A percentile compares a stretch with the other conserved stretches of the same genome.
These are phyloP conservation scores for Sturmia bella DNA, from an alignment of 2,888 invertebrate species.

Conservation along the genomic window DNA sequence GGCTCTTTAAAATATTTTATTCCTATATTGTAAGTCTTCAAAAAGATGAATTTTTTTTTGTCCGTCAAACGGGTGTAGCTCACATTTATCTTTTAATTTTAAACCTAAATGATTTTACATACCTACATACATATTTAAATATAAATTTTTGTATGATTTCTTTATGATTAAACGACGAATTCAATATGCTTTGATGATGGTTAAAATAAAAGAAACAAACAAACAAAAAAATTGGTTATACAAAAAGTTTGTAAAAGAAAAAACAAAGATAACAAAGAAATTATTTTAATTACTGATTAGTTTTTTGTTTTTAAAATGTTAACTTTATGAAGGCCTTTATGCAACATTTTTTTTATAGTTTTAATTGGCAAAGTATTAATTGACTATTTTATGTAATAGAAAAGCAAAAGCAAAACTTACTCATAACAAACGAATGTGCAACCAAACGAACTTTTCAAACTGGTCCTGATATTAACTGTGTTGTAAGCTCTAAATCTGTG, in stretches of 20 bases:
- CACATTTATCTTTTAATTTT: constrained; percentile 39
- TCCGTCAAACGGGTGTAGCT: constrained; percentile 65
- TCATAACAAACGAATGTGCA: no score
- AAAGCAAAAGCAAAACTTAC: no score
- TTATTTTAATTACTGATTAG: constrained; percentile 31
- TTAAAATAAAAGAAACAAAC: constrained; percentile 71
- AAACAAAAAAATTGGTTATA: constrained; percentile 48
- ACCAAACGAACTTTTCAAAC: no score
- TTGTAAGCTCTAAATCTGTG: no score
- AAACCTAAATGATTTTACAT: constrained; percentile 53
- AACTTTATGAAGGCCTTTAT: not conserved
- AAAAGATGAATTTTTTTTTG: constrained; percentile 35
- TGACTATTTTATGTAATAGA: no score
- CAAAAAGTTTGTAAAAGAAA: constrained; percentile 38
- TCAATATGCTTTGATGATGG: constrained; percentile 79
- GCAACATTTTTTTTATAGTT: not conserved
- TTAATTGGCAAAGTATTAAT: no score
- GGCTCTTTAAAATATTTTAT: constrained; percentile 21
- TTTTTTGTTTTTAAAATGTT: constrained; percentile 18
- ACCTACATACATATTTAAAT: constrained; percentile 12
- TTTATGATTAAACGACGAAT: constrained; percentile 73
- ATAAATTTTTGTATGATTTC: constrained; percentile 7
- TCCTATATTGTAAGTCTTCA: constrained; percentile 60
- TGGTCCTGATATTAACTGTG: no score
- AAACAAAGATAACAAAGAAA: constrained; percentile 32